Base-by-base conservation (phyloP, 2,888 invertebrate species). In the Drosophila pseudotakahashii region DNA sequence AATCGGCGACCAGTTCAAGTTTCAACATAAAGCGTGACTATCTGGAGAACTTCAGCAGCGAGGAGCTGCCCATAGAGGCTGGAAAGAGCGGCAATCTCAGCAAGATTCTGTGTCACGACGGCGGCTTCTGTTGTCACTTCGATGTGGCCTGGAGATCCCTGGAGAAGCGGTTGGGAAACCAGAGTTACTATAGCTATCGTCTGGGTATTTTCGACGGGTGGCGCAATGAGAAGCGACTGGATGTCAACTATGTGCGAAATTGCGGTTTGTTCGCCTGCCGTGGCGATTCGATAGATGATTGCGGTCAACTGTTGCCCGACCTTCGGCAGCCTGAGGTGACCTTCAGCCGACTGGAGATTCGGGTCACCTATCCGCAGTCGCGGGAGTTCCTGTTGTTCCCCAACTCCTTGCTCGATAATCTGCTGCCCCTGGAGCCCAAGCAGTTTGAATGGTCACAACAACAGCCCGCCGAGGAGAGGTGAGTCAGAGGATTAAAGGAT, bases 231-330 rank as follows among this genome's bases (percentile, higher is more conserved):
- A 75, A 81, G 11, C 88, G 84, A 0, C 86, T 91, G 7, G 91
- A 92, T 45, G 84, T 81, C 52, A 89, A 91, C 54, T 92, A 92
- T 53, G 73, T 93, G 2, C 92, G 93, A 48, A 89, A 92, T 42
- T 94, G 94, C 76, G 93, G 90, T 1, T 47, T 94, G 2, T 89
- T 93, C 10, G 91, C 93, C 41, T 94, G 94, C 78, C 79, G 68
- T 1, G 88, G 89, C 0, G 57, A 79, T 7, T 58, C 59, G 3
- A 64, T 91, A 7, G 57, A 51, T 7, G 82, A 88, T 6, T 91
- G 91, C 58, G 91, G 85, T 0, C 67, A 73, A 37, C 26, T 79
- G 7, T 75, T 78, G 3, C 69, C 79, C 10, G 45, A 47, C 14
- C n/a, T 14, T 10, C 5, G 32, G 44, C 71, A 68, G 0, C 47